phyloP scores from a whole-genome alignment of 2,797 vertebrate genomes.

The Champsocephalus esox region DNA sequence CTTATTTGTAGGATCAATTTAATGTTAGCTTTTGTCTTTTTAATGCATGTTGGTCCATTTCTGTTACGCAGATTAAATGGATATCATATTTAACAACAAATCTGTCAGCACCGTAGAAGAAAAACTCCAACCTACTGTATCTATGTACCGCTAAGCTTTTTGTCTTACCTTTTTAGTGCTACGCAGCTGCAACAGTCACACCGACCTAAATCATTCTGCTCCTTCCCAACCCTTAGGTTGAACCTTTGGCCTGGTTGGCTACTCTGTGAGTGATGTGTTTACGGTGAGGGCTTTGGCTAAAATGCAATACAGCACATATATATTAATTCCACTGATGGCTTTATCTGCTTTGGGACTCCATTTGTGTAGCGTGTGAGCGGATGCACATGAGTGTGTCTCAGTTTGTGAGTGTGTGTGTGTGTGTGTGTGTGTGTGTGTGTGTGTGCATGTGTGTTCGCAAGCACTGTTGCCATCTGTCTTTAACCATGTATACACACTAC shows the following conservation, averaged over 20 bases:
- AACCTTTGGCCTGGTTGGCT: constrained; percentile 58
- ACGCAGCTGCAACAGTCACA: constrained; percentile 25
- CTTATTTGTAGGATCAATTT: not conserved
- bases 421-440: not conserved
- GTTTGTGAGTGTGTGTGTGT: not conserved
- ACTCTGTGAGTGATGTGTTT: constrained; percentile 76
- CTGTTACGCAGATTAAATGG: constrained; percentile 3
- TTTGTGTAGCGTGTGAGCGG: constrained; percentile 35
- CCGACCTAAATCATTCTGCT: constrained; percentile 30
- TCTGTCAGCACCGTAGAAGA: not conserved
- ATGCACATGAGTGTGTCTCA: constrained; percentile 31
- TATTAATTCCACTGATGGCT: constrained; percentile 75
- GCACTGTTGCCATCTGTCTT: constrained; percentile 62
- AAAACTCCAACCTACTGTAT: not conserved
- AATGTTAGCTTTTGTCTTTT: not conserved
- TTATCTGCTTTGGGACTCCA: constrained; percentile 68
- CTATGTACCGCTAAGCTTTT: constrained; percentile 10
- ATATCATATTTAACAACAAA: not conserved
- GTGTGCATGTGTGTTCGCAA: constrained; percentile 13
- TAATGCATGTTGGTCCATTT: not conserved
- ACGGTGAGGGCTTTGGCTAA: constrained; percentile 52
- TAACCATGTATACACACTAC: constrained; percentile 41
- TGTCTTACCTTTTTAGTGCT: constrained; percentile 31
- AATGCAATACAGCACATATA: constrained; percentile 63
- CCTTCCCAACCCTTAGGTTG: constrained; percentile 40